Conservation (phyloP, 2,113 vertebrate species). For the Puntigrus tetrazona region DNA sequence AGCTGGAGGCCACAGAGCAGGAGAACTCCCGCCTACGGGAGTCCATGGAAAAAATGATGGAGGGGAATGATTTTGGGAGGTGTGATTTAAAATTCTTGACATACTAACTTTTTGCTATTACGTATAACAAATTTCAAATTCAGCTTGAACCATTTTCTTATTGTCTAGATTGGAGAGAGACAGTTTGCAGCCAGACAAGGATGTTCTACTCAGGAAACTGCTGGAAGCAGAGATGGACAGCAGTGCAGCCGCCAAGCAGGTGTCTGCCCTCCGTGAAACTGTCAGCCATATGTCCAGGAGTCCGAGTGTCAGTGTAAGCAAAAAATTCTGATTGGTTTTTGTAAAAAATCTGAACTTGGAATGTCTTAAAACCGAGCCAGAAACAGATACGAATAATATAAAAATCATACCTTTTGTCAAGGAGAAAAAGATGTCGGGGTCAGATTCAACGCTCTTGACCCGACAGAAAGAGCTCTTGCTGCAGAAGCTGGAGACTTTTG, state of each 20-base stretch:
- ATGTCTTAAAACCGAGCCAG: no score
- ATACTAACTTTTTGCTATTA: not conserved
- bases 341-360: not conserved
- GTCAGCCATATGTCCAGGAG: constrained; percentile 77
- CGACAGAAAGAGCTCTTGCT: constrained; percentile 87
- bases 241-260: constrained; percentile 83
- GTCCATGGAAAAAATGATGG: constrained; percentile 86
- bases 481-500: constrained; percentile 88
- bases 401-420: constrained; percentile 52
- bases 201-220: constrained; percentile 83
- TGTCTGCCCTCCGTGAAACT: constrained; percentile 79
- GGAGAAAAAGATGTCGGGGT: constrained; percentile 79
- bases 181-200: constrained; percentile 77
- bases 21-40: constrained; percentile 81
- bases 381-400: not conserved
- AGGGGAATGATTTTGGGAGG: constrained; percentile 79
- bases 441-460: constrained; percentile 78
- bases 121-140: not conserved
- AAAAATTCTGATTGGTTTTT: constrained; percentile 29
- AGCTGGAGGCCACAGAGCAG: constrained; percentile 83
- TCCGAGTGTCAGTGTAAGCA: constrained; percentile 56
- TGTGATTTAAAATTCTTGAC: constrained; percentile 49
- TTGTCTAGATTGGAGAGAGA: constrained; percentile 77
- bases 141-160: not conserved
- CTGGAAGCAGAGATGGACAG: constrained; percentile 85